These are phyloP conservation scores for Sericinus montela DNA, from an alignment of 2,888 invertebrate genomes.

Conservation along the genomic window DNA sequence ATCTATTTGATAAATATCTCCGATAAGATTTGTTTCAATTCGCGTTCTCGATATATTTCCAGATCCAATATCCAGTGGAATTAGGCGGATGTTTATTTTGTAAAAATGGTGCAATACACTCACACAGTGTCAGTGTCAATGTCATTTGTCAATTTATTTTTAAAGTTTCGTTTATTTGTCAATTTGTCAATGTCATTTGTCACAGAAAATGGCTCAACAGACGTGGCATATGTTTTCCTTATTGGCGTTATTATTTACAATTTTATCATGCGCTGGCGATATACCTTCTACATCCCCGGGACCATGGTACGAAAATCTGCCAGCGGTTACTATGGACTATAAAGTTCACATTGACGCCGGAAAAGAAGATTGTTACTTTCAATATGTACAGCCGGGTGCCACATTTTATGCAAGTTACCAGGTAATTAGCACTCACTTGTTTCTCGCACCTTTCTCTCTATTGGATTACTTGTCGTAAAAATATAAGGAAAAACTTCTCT, in stretches of 20 bases:
- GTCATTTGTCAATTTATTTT: too few relatives aligned
- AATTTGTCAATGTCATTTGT: background rate
- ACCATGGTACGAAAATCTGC: conserved; percentile 92
- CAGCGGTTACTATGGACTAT: conserved; percentile 97
- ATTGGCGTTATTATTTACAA: conserved; percentile 65
- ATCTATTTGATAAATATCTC: too few relatives aligned
- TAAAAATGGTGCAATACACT: too few relatives aligned
- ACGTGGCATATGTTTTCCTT: conserved; percentile 76
- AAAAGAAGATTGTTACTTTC: conserved; percentile 95
- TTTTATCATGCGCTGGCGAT: conserved; percentile 72
- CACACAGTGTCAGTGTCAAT: too few relatives aligned
- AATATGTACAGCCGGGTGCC: conserved; percentile 94
- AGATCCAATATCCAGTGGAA: too few relatives aligned
- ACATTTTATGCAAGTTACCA: conserved; percentile 97
- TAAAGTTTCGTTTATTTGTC: too few relatives aligned
- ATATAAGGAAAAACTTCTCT: background rate
- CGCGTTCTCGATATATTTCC: too few relatives aligned
- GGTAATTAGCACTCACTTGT: conserved; percentile 70
- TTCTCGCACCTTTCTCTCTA: background rate
- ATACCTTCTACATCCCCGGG: conserved; percentile 75
- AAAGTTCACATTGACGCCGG: conserved; percentile 97
- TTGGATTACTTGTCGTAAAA: background rate
- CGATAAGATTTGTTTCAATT: too few relatives aligned
- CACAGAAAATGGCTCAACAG: conserved; percentile 63
- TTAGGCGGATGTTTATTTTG: too few relatives aligned